Conservation (phyloP, 2,797 vertebrate genomes). For the Diplodus sargus region DNA sequence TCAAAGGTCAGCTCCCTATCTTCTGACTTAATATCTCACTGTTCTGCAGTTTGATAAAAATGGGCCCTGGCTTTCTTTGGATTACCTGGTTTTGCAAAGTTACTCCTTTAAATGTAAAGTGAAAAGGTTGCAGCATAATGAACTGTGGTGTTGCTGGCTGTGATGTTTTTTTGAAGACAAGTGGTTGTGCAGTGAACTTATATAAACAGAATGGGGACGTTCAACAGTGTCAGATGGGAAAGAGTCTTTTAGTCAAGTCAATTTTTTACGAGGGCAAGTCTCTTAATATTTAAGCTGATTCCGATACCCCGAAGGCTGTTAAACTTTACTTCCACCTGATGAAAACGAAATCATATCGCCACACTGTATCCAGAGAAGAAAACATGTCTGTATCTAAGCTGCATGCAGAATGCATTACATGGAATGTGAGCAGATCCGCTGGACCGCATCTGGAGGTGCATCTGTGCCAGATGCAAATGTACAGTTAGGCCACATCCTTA, state of each 20-base stretch:
- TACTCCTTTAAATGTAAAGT: background rate
- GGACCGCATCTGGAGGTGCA: background rate
- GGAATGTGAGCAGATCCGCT: background rate
- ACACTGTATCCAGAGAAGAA: background rate
- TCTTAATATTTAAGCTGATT: background rate
- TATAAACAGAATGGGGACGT: background rate
- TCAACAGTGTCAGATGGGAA: background rate
- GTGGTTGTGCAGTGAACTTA: background rate
- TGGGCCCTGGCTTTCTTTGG: background rate
- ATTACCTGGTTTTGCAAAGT: background rate
- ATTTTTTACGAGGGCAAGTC: background rate
- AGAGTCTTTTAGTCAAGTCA: background rate
- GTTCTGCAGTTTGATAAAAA: slow-evolving; percentile 1
- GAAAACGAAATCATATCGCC: background rate
- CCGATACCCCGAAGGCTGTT: too few relatives aligned
- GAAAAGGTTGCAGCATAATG: background rate
- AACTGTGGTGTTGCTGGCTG: background rate
- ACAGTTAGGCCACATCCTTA: slow-evolving; percentile 4
- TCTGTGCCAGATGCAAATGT: background rate
- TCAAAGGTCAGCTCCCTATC: background rate
- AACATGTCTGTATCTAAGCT: background rate
- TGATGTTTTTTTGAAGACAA: background rate
- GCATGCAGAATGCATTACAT: background rate
- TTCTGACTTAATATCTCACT: background rate
- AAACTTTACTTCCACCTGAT: background rate